phyloP scores from a whole-genome alignment of 2,113 vertebrate genomes.

The Gnathonemus echidnorhynchus region DNA sequence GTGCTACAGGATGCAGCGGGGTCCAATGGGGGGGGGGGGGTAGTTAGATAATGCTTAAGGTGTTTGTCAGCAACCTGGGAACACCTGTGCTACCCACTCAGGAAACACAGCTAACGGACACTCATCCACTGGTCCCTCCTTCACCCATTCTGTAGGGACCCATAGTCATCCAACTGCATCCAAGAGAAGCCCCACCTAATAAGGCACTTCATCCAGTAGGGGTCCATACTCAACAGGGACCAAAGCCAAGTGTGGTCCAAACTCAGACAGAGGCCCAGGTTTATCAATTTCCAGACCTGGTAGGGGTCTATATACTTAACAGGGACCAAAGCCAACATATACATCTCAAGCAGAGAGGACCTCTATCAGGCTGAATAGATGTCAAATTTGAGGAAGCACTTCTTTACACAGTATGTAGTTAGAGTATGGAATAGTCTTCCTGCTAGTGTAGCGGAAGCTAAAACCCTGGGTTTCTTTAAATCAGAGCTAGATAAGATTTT shows the following conservation, averaged over 20 bases:
- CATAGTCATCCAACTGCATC: background rate
- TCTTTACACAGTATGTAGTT: too few species aligned
- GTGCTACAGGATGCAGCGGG: constrained; percentile 30
- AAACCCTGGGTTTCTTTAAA: too few species aligned
- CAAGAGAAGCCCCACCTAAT: background rate
- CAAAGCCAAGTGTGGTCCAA: background rate
- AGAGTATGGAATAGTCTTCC: too few species aligned
- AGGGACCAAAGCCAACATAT: background rate
- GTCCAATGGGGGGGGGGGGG: background rate
- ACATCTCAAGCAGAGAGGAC: background rate
- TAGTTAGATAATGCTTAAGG: constrained; percentile 43
- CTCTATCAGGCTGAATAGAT: background rate
- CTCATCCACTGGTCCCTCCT: constrained; percentile 46
- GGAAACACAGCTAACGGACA: constrained; percentile 71
- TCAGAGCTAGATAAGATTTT: too few species aligned
- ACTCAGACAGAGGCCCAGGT: background rate
- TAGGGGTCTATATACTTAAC: background rate
- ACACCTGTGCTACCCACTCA: constrained; percentile 70
- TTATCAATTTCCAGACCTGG: background rate
- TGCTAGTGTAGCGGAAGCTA: too few species aligned
- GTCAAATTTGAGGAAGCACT: too few species aligned
- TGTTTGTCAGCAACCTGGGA: constrained; percentile 55
- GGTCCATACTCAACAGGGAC: background rate
- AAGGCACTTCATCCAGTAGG: background rate
- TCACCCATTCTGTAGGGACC: background rate